Evolutionary conservation across 2,888 invertebrate genomes (phyloP).

Genomic region (Rhagonycha fulva): DNA sequence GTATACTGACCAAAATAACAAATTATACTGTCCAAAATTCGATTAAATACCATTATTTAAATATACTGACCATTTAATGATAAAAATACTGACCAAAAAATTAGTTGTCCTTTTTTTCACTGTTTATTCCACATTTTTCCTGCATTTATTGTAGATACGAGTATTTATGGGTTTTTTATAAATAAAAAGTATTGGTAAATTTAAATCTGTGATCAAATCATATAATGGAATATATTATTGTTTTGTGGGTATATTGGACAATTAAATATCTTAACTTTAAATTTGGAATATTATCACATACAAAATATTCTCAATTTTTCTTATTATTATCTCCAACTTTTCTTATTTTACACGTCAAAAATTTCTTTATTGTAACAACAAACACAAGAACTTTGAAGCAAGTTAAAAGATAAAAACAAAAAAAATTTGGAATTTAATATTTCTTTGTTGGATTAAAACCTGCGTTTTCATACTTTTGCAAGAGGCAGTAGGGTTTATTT

Average conservation of each 20-base stretch:
- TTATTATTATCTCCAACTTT: no score
- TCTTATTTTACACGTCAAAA: conserved; percentile 76
- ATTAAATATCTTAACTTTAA: no score
- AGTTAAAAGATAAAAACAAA: conserved; percentile 54
- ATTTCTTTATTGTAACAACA: conserved; percentile 59
- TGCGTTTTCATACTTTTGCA: conserved; percentile 69
- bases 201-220: neutral
- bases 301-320: neutral
- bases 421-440: conserved; percentile 74
- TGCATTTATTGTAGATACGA: conserved; percentile 65
- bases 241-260: conserved; percentile 66
- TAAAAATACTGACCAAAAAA: no score
- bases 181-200: conserved; percentile 57
- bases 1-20: no score
- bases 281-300: neutral
- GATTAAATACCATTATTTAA: no score
- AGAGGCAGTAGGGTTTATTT: conserved; percentile 74
- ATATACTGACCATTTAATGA: no score
- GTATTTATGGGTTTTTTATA: conserved; percentile 54
- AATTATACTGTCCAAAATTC: no score
- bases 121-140: conserved; percentile 66
- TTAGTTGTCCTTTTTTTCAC: conserved; percentile 55
- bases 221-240: conserved; percentile 37
- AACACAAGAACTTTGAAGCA: conserved; percentile 63
- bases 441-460: conserved; percentile 68